phyloP scores from a whole-genome alignment of 2,113 vertebrate species.

The Plectropomus leopardus region DNA sequence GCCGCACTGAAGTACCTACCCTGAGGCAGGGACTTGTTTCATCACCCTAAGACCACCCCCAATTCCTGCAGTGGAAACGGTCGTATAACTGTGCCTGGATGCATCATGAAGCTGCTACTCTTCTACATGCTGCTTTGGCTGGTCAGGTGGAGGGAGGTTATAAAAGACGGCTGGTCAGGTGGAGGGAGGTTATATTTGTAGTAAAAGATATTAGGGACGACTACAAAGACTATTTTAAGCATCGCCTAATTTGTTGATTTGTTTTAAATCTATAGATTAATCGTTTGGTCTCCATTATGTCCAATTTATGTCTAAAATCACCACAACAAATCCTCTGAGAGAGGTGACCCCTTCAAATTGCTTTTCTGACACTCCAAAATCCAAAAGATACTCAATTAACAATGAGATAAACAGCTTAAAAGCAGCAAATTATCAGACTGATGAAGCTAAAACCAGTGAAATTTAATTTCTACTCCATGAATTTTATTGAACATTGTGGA shows the following conservation, averaged over 20 bases:
- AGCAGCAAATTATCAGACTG: background rate
- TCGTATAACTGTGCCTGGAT: too few species aligned
- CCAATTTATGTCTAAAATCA: background rate
- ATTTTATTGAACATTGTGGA: too few species aligned
- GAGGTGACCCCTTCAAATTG: background rate
- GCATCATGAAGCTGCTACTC: too few species aligned
- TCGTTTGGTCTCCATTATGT: background rate
- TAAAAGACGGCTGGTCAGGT: too few species aligned
- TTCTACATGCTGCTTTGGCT: too few species aligned
- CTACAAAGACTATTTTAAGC: too few species aligned
- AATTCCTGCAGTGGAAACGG: too few species aligned
- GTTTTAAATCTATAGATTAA: background rate
- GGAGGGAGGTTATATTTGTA: background rate
- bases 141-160: too few species aligned
- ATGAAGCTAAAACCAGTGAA: background rate
- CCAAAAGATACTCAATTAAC: background rate
- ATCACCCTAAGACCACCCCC: too few species aligned
- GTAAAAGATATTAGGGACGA: background rate
- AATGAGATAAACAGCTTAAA: background rate
- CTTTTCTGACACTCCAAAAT: background rate
- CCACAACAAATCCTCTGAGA: background rate
- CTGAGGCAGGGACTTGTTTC: too few species aligned
- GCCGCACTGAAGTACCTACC: too few species aligned
- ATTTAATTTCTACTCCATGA: too few species aligned
- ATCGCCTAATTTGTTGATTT: background rate